These are phyloP conservation scores for Zosterops lateralis DNA, from an alignment of 2,113 vertebrate genomes.

Conservation along the genomic window DNA sequence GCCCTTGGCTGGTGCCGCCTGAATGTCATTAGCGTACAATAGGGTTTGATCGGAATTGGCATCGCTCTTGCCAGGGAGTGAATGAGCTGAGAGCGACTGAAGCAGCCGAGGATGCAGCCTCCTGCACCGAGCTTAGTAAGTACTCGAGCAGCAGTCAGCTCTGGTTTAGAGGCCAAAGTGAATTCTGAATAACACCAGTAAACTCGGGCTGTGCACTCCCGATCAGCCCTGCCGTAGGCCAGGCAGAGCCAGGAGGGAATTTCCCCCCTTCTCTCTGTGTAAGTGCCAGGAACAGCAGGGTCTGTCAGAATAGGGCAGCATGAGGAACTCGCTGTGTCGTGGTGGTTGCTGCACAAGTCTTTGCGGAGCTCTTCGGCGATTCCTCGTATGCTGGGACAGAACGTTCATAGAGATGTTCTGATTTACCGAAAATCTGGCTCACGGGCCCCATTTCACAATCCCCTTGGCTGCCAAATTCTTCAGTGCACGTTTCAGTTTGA, in stretches of 20 bases:
- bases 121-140: background rate
- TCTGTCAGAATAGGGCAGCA: background rate
- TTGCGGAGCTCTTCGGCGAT: background rate
- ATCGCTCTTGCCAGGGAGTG: background rate
- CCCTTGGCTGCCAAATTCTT: background rate
- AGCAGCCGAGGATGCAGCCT: background rate
- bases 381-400: background rate
- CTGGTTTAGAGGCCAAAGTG: background rate
- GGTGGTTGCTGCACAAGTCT: background rate
- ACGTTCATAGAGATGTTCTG: background rate
- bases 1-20: constrained; percentile 2
- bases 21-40: constrained; percentile 37
- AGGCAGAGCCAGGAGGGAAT: background rate
- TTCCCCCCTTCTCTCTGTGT: background rate
- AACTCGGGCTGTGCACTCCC: background rate
- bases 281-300: background rate
- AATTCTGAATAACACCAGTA: background rate
- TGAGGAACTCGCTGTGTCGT: background rate
- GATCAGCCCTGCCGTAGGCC: background rate
- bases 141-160: background rate
- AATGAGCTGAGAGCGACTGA: background rate
- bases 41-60: constrained; percentile 36
- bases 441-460: background rate
- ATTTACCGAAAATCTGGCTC: background rate
- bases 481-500: background rate